Conservation (phyloP, 2,113 vertebrate species). For the Muntiacus muntjak region DNA sequence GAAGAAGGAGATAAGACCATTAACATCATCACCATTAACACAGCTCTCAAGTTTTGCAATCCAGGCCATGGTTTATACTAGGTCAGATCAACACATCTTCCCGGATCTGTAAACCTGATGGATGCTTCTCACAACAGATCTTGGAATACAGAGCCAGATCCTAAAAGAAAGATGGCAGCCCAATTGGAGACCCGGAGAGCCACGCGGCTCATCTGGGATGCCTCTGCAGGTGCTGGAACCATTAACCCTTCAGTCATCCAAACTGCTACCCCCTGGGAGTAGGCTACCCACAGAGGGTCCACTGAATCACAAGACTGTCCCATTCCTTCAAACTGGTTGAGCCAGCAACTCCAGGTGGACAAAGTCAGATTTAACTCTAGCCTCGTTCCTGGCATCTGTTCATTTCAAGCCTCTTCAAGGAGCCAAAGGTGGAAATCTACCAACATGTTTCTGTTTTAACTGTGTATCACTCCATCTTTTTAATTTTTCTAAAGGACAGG, state of each 20-base stretch:
- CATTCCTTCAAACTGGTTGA: background rate
- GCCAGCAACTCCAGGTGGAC: background rate
- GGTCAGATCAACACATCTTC: background rate
- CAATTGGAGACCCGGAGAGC: background rate
- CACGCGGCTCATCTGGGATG: accelerated
- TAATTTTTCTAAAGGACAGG: background rate
- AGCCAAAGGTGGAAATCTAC: background rate
- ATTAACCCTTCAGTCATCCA: accelerated
- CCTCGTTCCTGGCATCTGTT: background rate
- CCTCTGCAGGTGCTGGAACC: background rate
- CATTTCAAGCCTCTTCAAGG: background rate
- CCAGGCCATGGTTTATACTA: background rate
- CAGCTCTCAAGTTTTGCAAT: background rate
- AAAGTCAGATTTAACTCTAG: background rate
- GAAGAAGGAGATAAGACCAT: background rate
- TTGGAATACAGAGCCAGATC: background rate
- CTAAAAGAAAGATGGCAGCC: background rate
- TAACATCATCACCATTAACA: background rate
- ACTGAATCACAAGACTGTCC: background rate
- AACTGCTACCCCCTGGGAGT: background rate
- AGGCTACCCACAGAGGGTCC: background rate
- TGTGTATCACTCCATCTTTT: background rate
- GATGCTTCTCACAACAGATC: accelerated
- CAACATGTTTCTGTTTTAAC: background rate
- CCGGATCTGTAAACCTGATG: background rate